These are phyloP conservation scores for Trimorus sp. DNA, from an alignment of 2,888 invertebrate genomes.

Conservation along the genomic window DNA sequence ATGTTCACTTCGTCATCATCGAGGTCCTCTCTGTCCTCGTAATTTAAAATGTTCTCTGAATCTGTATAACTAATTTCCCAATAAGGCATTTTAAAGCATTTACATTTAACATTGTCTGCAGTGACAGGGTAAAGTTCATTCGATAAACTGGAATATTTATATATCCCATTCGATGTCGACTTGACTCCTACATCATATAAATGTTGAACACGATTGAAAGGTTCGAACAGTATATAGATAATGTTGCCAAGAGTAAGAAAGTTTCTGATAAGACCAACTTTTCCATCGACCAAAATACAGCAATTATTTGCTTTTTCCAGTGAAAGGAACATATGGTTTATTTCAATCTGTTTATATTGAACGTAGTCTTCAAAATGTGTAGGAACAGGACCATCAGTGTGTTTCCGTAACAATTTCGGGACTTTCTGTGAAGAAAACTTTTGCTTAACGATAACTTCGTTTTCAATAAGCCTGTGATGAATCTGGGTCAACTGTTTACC, in stretches of 20 bases:
- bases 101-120: not conserved
- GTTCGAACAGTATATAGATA: not conserved
- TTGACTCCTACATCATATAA: slow-evolving; percentile 7
- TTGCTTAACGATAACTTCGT: not conserved
- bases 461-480: not conserved
- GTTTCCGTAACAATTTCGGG: slow-evolving; percentile 4
- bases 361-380: not conserved
- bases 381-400: slow-evolving; percentile 8
- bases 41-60: not conserved
- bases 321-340: not conserved
- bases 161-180: not conserved
- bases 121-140: not conserved
- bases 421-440: not conserved
- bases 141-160: slow-evolving; percentile 5
- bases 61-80: slow-evolving; percentile 14
- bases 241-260: not conserved
- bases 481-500: slow-evolving; percentile 13
- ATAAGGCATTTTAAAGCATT: slow-evolving; percentile 22
- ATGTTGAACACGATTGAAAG: not conserved
- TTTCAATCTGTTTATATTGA: slow-evolving; percentile 13
- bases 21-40: too few species aligned
- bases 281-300: slow-evolving; percentile 13
- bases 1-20: too few species aligned
- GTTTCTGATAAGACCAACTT: slow-evolving; percentile 14
- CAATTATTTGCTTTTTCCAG: slow-evolving; percentile 11